A percentile compares a stretch with the other conserved stretches of the same genome.
Evolutionary conservation across 2,113 vertebrate species (phyloP).

Genomic region (Eolophus roseicapilla): DNA sequence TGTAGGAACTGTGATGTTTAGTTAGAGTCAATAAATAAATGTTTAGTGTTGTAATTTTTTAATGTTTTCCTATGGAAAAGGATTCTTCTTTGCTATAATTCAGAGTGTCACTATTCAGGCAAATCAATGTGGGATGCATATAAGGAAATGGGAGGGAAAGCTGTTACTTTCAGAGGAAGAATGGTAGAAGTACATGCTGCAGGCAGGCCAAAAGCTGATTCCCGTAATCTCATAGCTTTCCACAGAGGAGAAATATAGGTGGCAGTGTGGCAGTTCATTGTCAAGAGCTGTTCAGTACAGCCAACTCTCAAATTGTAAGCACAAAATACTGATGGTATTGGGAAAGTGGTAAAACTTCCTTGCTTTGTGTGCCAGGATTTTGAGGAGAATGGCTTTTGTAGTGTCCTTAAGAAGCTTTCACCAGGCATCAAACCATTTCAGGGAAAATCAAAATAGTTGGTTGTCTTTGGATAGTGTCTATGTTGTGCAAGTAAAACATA

Average conservation of each 20-base stretch:
- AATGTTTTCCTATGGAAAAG: background rate
- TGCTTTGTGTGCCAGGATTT: background rate
- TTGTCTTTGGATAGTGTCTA: background rate
- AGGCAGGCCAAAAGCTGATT: background rate
- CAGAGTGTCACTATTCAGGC: background rate
- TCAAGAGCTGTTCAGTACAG: background rate
- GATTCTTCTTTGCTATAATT: background rate
- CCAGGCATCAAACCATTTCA: background rate
- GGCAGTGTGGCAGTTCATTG: background rate
- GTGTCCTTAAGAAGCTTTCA: background rate
- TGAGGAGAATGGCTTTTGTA: background rate
- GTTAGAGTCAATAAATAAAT: background rate
- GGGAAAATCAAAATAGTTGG: background rate
- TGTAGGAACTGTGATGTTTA: background rate
- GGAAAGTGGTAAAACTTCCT: background rate
- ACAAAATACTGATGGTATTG: background rate
- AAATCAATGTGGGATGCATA: background rate
- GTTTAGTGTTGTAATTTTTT: background rate
- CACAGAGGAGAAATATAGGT: background rate
- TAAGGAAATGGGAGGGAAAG: background rate
- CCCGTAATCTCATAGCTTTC: background rate
- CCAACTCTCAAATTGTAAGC: background rate
- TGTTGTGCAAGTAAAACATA: background rate
- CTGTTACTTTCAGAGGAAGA: background rate
- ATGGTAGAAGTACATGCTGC: background rate